phyloP scores from a whole-genome alignment of 2,797 vertebrate species.

The Myotis planiceps region DNA sequence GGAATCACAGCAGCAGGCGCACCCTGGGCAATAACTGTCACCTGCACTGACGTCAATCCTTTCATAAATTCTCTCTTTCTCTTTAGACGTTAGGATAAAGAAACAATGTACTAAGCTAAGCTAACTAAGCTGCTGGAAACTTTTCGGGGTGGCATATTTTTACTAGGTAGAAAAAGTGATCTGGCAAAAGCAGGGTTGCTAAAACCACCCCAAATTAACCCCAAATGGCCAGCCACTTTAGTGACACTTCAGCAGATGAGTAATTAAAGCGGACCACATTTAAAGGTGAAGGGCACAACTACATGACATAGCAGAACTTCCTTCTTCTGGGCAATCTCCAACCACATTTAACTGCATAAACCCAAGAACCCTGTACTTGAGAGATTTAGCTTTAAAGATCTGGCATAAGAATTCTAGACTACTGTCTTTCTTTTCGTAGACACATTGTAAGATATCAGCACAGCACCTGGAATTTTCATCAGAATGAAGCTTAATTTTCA shows the following conservation, averaged over 20 bases:
- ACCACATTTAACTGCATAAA: not conserved
- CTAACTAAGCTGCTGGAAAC: not conserved
- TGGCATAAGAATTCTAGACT: not conserved
- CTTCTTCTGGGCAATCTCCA: not conserved
- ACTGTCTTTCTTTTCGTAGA: not conserved
- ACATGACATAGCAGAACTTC: not conserved
- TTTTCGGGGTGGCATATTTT: not conserved
- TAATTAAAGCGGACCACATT: not conserved
- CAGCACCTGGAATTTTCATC: not conserved
- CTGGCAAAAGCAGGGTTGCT: not conserved
- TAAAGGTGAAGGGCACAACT: not conserved
- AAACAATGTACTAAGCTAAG: not conserved
- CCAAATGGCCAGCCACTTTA: not conserved
- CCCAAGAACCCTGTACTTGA: not conserved
- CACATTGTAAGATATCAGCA: not conserved
- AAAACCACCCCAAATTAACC: too few relatives aligned
- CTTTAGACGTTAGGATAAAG: not conserved
- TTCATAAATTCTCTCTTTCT: not conserved
- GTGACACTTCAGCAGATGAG: not conserved
- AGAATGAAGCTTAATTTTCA: not conserved
- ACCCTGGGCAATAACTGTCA: fast-evolving
- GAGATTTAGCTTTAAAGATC: not conserved
- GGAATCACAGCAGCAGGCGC: fast-evolving
- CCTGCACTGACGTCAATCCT: not conserved
- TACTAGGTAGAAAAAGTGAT: not conserved